Base-by-base conservation (phyloP, 2,888 invertebrate genomes). In the Neuroscelio doddi region DNA sequence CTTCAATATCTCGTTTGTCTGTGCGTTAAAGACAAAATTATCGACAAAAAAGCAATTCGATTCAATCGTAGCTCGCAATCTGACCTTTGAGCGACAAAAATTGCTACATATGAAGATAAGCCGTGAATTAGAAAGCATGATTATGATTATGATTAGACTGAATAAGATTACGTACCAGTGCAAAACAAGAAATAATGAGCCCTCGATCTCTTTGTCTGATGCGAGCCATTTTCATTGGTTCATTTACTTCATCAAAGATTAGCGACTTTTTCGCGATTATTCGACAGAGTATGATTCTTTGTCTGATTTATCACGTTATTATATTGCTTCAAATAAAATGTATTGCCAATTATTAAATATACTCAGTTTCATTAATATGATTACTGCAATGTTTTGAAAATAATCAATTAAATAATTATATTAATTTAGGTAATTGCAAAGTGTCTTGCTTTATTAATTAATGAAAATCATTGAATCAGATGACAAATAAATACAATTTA, bases 81-180 rank as follows among this genome's bases (percentile, higher is more conserved):
- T 55, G 44, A 62, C 62, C 49, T 8, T 14, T 32, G 46, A 21
- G 38, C 50, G 32, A 49, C 39, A 62, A 62, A 62, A 62, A 45
- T 55, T 24, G 12, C n/a, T n/a, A n/a, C 34, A 26, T 53, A 61
- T 61, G 36, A 44, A 32, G 56, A 62, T 63, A 63, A 56, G 42
- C 30, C 26, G 45, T 32, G 42, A 56, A 63, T 47, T 63, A 57
- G 51, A 57, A 51, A 52, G 56, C 45, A 27, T 12, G 50, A 62
- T 62, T 51, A 29, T 17, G 49, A 61, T 61, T 53, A 44, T 29
- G 42, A 46, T 61, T 59, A 24, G 49, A 30, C 38, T 3, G 8
- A 27, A 29, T 41, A 9, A 29, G 34, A 52, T 47, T 39, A 26
- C 36, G 47, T 29, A 10, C 42, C 27, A 34, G 27, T 42, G 24